These are phyloP conservation scores for Globodera rostochiensis DNA, from an alignment of 1,140 invertebrate species.

Conservation along the genomic window DNA sequence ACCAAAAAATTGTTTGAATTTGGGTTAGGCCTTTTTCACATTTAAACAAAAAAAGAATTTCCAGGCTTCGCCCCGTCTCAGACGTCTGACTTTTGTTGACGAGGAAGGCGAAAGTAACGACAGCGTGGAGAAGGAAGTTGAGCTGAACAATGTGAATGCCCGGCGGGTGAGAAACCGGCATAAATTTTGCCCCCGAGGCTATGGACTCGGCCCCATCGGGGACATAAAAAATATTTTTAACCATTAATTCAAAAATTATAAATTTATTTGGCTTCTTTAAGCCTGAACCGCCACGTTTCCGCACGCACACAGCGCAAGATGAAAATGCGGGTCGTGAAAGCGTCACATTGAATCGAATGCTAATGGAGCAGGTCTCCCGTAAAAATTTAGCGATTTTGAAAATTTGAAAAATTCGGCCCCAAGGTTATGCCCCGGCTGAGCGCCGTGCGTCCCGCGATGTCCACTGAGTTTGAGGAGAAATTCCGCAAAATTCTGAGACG, in stretches of 20 bases:
- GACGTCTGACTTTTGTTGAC: conserved; percentile 8
- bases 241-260: neutral
- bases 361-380: conserved; percentile 53
- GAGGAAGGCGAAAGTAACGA: neutral
- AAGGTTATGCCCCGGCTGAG: conserved; percentile 52
- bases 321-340: conserved; percentile 39
- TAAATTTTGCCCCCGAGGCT: too few relatives aligned
- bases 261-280: neutral
- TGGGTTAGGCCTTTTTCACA: too few relatives aligned
- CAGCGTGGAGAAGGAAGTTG: neutral
- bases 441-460: conserved; percentile 42
- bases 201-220: too few relatives aligned
- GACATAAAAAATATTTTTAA: neutral
- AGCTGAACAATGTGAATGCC: neutral
- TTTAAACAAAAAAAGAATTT: neutral
- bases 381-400: neutral
- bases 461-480: conserved; percentile 58
- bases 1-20: too few relatives aligned
- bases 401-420: conserved; percentile 41
- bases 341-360: conserved; percentile 48
- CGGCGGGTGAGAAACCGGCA: too few relatives aligned
- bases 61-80: conserved; percentile 6
- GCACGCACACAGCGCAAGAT: conserved; percentile 5
- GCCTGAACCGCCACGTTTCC: neutral
- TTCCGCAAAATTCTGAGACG: conserved; percentile 60